Percentiles rank a stretch among this genome's conserved stretches.
These are phyloP conservation scores for Drosophila bunnanda DNA, from an alignment of 2,888 invertebrate genomes.

Conservation along the genomic window DNA sequence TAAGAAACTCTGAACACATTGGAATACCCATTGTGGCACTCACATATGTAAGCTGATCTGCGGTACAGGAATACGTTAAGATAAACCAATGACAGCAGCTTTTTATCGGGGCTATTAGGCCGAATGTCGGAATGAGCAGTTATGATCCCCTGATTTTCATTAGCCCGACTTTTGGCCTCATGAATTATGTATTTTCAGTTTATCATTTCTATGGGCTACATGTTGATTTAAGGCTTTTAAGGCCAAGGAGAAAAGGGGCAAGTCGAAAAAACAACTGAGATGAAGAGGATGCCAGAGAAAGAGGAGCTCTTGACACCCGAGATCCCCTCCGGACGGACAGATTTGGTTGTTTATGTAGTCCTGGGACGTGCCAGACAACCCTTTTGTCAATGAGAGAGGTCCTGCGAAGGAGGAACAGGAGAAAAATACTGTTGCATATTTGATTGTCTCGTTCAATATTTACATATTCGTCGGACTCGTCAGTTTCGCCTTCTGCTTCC, in stretches of 20 bases:
- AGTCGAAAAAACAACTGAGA: neutral
- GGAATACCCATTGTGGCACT: constrained; percentile 24
- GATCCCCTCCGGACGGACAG: constrained; percentile 3
- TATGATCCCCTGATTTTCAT: constrained; percentile 40
- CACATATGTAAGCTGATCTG: constrained; percentile 32
- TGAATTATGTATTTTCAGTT: constrained; percentile 29
- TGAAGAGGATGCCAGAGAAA: neutral
- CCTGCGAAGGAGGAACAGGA: constrained; percentile 26
- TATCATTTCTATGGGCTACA: constrained; percentile 44
- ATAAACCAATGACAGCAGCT: neutral
- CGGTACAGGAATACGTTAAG: constrained; percentile 2
- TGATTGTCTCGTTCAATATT: constrained; percentile 79
- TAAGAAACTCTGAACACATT: constrained; percentile 48
- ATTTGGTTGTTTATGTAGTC: constrained; percentile 48
- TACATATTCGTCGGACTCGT: constrained; percentile 63
- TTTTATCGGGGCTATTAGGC: constrained; percentile 13
- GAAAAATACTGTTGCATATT: constrained; percentile 77
- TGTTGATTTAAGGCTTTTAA: constrained; percentile 38
- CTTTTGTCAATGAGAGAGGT: constrained; percentile 49
- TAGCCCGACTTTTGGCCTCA: constrained; percentile 18
- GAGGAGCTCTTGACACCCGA: constrained; percentile 22
- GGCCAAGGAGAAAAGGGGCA: constrained; percentile 3
- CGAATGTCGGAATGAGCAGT: constrained; percentile 14
- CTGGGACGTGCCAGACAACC: constrained; percentile 37
- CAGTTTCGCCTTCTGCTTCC: constrained; percentile 11